Evolutionary conservation across 1,140 invertebrate species (phyloP), one percentile per base, ranked within the genome.

Genomic region (Zaprionus vittiger): DNA sequence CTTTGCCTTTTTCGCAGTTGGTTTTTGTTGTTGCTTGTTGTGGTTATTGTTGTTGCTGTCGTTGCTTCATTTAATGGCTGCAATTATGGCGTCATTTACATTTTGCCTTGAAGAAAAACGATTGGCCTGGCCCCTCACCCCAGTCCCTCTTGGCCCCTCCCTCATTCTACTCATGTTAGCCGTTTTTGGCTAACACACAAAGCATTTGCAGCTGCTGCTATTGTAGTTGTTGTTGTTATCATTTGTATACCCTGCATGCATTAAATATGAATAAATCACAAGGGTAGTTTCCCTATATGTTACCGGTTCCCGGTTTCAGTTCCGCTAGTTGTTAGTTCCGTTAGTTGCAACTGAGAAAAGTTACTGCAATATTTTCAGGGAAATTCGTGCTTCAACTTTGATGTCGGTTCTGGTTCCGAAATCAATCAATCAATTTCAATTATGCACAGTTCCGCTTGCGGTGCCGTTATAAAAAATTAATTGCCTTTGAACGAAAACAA

Each of bases 71-170:
- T 89, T 91, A 82, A 85, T 81, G 85, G 64, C 73, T 89, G 85
- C 85, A 89, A 89, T 89, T 89, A 89, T 89, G 85, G 81, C 85
- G 76, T 89, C 85, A 90, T 89, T 85, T 89, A 90, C 85, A 90
- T 90, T 90, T 71, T 72, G 79, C 84, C 81, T 81, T 89, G 71
- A 69, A 70, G 64, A 54, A 81, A 78, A 84, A 81, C 31, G 54
- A 63, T 63, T 52, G 70, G 41, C 63, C 67, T 67, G 34, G 26
- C 38, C 17, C 12, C 44, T 17, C 15, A 14, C 31, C 34, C 22
- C 4, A 54, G 1, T 34, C 38, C 12, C 20, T 26, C 28, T 6
- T 22, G 6, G n/a, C 11, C 28, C 20, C 12, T 5, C 34, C 11
- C 22, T 26, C 20, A 15, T 22, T 1, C 4, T 31, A 7, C 24